A percentile compares a stretch with the other conserved stretches of the same genome.
These are phyloP conservation scores for Chiridota heheva DNA, from an alignment of 35 echinoderm and acorn worm genomes.

Conservation along the genomic window DNA sequence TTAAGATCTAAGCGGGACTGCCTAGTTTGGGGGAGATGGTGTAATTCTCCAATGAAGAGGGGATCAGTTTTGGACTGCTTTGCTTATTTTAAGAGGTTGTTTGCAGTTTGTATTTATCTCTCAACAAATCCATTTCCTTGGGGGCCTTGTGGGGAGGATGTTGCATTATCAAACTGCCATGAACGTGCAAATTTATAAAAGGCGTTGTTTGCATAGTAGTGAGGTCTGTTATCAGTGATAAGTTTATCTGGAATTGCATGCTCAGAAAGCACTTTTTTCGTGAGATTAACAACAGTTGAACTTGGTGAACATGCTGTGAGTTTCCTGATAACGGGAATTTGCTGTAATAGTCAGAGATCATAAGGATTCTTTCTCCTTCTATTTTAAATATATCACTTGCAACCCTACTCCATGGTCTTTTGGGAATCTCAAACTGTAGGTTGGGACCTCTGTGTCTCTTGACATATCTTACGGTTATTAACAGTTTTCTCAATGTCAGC, in stretches of 20 bases:
- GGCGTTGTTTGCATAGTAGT: neutral
- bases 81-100: constrained; percentile 30
- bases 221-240: constrained; percentile 49
- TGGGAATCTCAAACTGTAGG: constrained; percentile 37
- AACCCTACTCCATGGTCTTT: constrained; percentile 36
- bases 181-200: constrained; percentile 26
- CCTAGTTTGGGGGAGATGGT: constrained; percentile 24
- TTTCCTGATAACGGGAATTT: no score
- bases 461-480: constrained; percentile 37
- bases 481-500: constrained; percentile 3
- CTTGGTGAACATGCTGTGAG: no score
- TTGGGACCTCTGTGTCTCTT: constrained; percentile 7
- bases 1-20: constrained; percentile 30
- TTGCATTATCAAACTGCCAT: constrained; percentile 1
- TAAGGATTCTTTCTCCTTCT: no score
- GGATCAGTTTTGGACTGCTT: neutral
- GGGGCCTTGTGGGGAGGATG: constrained; percentile 35
- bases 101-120: constrained; percentile 23
- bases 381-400: constrained; percentile 6
- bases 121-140: constrained; percentile 30
- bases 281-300: no score
- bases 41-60: constrained; percentile 21
- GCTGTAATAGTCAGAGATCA: no score
- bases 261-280: no score
- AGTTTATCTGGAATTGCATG: no score